These are phyloP conservation scores for Drosophila histrio DNA, from an alignment of 2,888 invertebrate species.

Conservation along the genomic window DNA sequence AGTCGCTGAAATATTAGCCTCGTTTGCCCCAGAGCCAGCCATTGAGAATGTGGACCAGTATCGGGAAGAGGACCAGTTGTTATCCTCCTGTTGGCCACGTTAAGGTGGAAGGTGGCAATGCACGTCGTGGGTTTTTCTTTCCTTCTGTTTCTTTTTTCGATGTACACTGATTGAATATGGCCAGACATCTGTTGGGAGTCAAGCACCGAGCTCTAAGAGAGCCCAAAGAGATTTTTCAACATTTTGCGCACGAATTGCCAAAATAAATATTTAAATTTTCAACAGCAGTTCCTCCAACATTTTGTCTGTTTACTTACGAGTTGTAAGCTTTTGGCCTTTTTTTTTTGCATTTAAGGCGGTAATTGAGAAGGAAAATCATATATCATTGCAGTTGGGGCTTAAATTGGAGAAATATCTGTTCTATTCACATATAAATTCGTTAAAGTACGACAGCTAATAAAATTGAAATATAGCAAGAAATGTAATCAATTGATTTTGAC, in stretches of 20 bases:
- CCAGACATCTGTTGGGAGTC: constrained; percentile 40
- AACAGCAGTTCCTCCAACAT: constrained; percentile 8
- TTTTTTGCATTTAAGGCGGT: constrained; percentile 22
- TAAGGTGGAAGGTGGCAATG: constrained; percentile 9
- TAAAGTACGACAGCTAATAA: neutral
- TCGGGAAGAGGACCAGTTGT: constrained; percentile 38
- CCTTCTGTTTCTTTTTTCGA: neutral
- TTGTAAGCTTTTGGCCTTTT: constrained; percentile 18
- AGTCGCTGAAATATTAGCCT: constrained; percentile 67
- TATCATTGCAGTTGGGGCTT: constrained; percentile 7
- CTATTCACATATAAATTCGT: neutral
- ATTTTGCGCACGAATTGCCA: constrained; percentile 53
- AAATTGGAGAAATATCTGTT: neutral
- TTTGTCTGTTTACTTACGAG: constrained; percentile 30
- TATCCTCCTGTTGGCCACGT: constrained; percentile 12
- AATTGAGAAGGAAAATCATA: constrained; percentile 30
- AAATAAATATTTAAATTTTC: constrained; percentile 67
- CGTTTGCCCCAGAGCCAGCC: constrained; percentile 40
- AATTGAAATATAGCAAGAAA: neutral
- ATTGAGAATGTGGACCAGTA: constrained; percentile 6
- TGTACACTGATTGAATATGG: constrained; percentile 64
- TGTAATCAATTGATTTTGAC: no score
- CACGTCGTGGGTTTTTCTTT: constrained; percentile 5
- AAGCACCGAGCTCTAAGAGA: constrained; percentile 4
- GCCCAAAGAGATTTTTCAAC: constrained; percentile 37